Base-by-base conservation (phyloP, 2,888 invertebrate species). In the Zelleria hepariella region DNA sequence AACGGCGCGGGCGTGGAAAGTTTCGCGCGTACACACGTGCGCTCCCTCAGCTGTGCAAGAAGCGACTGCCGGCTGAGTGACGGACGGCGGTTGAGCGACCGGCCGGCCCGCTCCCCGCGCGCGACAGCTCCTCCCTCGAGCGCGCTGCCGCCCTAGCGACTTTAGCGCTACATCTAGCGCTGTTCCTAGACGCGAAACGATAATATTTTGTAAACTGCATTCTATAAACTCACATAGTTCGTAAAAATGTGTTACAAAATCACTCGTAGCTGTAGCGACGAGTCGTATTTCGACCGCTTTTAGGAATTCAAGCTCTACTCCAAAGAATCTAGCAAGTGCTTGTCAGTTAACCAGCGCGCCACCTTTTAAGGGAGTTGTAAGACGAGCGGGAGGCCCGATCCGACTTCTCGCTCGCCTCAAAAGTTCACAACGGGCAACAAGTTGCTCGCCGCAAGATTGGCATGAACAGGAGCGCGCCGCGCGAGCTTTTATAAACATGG, bases 401-500 rank as follows among this genome's bases (percentile, higher is more conserved):
- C 15, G 32, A 51, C 67, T 66, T 81, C 84, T 77, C 82, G 67
- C 68, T 80, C 74, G 62, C 66, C 70, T 72, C 74, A 75, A 82
- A 86, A 84, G 85, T 86, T 86, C 81, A 82, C 82, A 82, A 76
- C 82, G 82, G 32, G 87, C 88, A 87, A 87, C 87, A 87, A 87
- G 87, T 87, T 87, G 86, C 80, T 77, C 73, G 79, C 84, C 80
- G 74, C 82, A 77, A 87, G 86, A 87, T 87, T 86, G 86, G 88
- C 87, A 87, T 83, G 86, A 85, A 86, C 87, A 83, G 87, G 77
- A 88, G 86, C 86, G 85, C 78, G 82, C 86, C 80, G 80, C 70
- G 80, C 85, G 82, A 86, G 86, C 87, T 88, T 88, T 86, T 85
- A 86, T 86, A 86, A 87, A 85, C 85, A 87, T 86, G 80, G 85